Evolutionary conservation across 1,140 invertebrate species (phyloP), one percentile per base, ranked within the genome.

Genomic region (Zaprionus taronus): DNA sequence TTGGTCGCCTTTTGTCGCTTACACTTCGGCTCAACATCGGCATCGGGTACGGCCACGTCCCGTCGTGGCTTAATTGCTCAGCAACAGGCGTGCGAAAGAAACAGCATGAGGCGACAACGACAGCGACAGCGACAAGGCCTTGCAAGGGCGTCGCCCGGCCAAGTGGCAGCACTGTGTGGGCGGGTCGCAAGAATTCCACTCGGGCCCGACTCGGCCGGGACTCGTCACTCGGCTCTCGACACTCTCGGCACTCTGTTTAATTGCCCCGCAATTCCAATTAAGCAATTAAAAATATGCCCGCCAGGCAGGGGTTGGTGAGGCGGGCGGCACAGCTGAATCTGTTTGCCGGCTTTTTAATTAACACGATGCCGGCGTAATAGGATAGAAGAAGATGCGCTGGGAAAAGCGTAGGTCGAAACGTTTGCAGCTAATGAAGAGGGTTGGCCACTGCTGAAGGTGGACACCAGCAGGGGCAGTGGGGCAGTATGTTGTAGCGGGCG

Each of bases 331-430:
- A 15, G 36, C 47, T 38, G 61, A 56, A 62, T 20, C 34, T n/a
- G 57, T 66, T 74, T 89, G 84, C 75, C 91, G 92, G 91, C 78
- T 87, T 92, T 92, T 92, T 92, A 92, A 92, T 92, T 92, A 92
- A 91, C 91, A 92, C 83, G 91, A 92, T 92, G 91, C 92, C 72
- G 77, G 79, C 87, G 91, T 92, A 92, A 86, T 91, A 92, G 91
- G 91, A 80, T 92, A 81, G 91, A 92, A 92, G 91, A 90, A 92
- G 83, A 90, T 85, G 79, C 75, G 67, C 77, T 80, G 80, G 70
- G 47, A 92, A 92, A 92, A 92, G 76, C 71, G 91, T 92, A 92
- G 91, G 91, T 92, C 82, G 91, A 92, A 90, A 91, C 91, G 62
- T 78, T 67, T 76, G 80, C 87, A 83, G 82, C 84, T 92, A 92